These are phyloP conservation scores for Gallinago stenura DNA, from an alignment of 2,797 vertebrate genomes.

Conservation along the genomic window DNA sequence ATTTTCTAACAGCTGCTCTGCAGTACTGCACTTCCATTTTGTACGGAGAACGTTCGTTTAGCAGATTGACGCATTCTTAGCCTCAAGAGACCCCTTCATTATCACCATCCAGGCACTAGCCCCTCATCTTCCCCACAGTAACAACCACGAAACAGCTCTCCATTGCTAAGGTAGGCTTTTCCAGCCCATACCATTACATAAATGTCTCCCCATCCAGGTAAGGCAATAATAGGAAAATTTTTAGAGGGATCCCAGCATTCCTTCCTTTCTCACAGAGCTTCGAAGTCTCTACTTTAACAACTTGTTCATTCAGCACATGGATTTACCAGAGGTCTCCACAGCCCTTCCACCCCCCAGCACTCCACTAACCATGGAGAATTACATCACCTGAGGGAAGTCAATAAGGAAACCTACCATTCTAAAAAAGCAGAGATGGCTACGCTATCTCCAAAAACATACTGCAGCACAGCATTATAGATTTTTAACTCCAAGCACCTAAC, in stretches of 20 bases:
- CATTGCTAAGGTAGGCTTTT: not conserved
- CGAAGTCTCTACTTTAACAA: not conserved
- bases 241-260: not conserved
- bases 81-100: not conserved
- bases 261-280: not conserved
- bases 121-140: not conserved
- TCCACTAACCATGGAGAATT: not conserved
- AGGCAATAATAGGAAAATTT: rapidly evolving
- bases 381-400: not conserved
- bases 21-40: not conserved
- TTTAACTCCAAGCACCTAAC: not conserved
- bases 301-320: not conserved
- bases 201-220: no score
- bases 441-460: rapidly evolving
- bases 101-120: not conserved
- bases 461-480: not conserved
- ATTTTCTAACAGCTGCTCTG: not conserved
- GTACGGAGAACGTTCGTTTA: rapidly evolving
- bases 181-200: rapidly evolving
- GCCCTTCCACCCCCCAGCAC: not conserved
- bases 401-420: not conserved
- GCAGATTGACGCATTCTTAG: rapidly evolving
- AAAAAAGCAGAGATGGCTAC: not conserved
- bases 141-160: not conserved
- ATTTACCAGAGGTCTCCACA: not conserved